phyloP scores from a whole-genome alignment of 2,113 vertebrate genomes.

The Tichodroma muraria region DNA sequence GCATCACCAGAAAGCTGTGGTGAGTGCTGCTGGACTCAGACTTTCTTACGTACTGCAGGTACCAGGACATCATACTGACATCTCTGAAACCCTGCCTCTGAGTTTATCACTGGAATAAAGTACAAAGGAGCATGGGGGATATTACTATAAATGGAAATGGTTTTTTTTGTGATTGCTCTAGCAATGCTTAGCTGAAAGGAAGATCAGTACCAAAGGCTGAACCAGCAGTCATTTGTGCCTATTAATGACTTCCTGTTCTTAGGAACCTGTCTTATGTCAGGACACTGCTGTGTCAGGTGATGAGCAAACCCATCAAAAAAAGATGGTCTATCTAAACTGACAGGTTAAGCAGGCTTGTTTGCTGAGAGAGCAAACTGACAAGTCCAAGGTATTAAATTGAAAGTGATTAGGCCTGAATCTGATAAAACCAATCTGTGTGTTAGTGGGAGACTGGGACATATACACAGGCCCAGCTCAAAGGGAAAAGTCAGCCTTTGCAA shows the following conservation, averaged over 20 bases:
- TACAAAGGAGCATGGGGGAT: not conserved
- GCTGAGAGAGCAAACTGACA: not conserved
- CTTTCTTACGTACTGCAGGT: not conserved
- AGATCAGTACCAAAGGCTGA: not conserved
- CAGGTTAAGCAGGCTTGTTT: not conserved
- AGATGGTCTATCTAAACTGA: not conserved
- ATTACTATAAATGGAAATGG: not conserved
- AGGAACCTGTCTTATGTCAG: not conserved
- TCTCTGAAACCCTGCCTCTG: not conserved
- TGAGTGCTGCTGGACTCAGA: not conserved
- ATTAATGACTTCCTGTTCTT: not conserved
- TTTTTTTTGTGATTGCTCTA: not conserved
- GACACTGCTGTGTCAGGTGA: not conserved
- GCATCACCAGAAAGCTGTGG: not conserved
- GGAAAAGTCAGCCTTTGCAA: not conserved
- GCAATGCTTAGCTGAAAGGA: not conserved
- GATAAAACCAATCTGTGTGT: not conserved
- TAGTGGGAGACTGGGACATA: too few relatives aligned
- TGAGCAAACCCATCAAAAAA: not conserved
- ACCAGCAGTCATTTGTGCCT: not conserved
- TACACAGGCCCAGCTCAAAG: not conserved
- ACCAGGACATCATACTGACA: not conserved
- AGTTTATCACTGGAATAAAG: not conserved
- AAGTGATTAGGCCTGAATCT: not conserved
- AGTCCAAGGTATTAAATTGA: not conserved